These are phyloP conservation scores for Istiophorus platypterus DNA, from an alignment of 2,113 vertebrate species.

Conservation along the genomic window DNA sequence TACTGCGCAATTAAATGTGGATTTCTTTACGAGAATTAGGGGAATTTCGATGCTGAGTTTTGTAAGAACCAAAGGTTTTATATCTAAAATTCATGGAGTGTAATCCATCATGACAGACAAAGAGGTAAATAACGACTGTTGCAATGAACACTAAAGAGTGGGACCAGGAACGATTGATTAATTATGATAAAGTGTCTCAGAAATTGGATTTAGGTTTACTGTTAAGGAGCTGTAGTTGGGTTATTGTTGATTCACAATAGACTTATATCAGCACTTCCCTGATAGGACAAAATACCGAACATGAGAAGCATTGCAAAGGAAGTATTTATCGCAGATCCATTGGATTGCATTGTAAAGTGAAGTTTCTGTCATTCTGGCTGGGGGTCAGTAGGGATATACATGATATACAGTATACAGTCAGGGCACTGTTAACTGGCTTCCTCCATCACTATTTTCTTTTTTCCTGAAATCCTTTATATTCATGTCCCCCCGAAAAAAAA, in stretches of 20 bases:
- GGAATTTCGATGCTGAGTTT: too few species aligned
- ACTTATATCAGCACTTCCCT: not conserved
- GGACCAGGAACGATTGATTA: too few species aligned
- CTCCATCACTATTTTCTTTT: slow-evolving; percentile 16
- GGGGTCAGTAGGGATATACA: not conserved
- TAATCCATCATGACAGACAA: not conserved
- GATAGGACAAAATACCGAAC: not conserved
- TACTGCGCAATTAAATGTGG: too few species aligned
- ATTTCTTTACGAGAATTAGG: too few species aligned
- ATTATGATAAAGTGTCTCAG: not conserved
- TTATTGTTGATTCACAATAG: too few species aligned
- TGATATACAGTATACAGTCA: not conserved
- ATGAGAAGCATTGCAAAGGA: not conserved
- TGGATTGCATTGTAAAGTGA: not conserved
- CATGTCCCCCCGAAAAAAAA: slow-evolving; percentile 5
- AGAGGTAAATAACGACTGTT: too few species aligned
- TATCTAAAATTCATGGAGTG: too few species aligned
- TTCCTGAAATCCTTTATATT: slow-evolving; percentile 31
- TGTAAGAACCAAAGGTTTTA: too few species aligned
- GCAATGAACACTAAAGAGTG: too few species aligned
- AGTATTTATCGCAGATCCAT: not conserved
- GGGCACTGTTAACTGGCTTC: not conserved
- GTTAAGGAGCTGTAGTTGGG: too few species aligned
- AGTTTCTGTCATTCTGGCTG: not conserved
- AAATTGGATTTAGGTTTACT: not conserved